Conservation (phyloP, 2,888 invertebrate genomes). For the Coenonympha arcania region DNA sequence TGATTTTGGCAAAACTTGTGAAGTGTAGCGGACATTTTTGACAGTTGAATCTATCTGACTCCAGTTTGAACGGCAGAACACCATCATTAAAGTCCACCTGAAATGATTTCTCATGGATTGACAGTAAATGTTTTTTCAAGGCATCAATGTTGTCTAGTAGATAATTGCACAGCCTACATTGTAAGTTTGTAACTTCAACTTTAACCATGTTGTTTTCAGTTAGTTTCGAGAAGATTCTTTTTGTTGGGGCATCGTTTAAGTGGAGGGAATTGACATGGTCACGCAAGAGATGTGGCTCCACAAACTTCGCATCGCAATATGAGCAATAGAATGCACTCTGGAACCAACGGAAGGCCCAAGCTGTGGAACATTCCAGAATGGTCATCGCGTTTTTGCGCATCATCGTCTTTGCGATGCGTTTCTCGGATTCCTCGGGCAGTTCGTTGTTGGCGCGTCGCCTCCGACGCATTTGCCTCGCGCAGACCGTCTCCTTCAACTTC, state of each 20-base stretch:
- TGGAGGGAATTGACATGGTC: slow-evolving; percentile 48
- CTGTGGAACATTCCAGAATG: slow-evolving; percentile 58
- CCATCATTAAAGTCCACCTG: slow-evolving; percentile 54
- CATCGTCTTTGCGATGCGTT: slow-evolving; percentile 61
- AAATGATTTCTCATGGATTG: slow-evolving; percentile 42
- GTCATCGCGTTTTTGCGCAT: slow-evolving; percentile 61
- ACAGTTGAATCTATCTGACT: slow-evolving; percentile 45
- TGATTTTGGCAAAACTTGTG: slow-evolving; percentile 50
- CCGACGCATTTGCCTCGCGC: slow-evolving; percentile 62
- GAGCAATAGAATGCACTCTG: slow-evolving; percentile 60
- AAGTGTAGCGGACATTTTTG: slow-evolving; percentile 51
- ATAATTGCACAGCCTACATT: slow-evolving; percentile 50
- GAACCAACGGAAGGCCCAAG: slow-evolving; percentile 66
- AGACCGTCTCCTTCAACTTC: slow-evolving; percentile 60
- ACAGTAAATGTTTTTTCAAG: slow-evolving; percentile 49
- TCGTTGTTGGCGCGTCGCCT: slow-evolving; percentile 63
- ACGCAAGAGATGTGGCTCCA: slow-evolving; percentile 46
- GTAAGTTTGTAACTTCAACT: slow-evolving; percentile 53
- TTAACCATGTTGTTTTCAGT: slow-evolving; percentile 66
- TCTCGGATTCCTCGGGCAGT: slow-evolving; percentile 58
- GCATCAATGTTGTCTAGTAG: slow-evolving; percentile 39
- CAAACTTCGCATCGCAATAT: slow-evolving; percentile 56
- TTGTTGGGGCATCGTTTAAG: slow-evolving; percentile 43
- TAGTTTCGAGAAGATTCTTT: slow-evolving; percentile 54
- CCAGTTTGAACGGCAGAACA: slow-evolving; percentile 58